Conservation (phyloP, 2,797 vertebrate species). For the Trichosurus vulpecula region DNA sequence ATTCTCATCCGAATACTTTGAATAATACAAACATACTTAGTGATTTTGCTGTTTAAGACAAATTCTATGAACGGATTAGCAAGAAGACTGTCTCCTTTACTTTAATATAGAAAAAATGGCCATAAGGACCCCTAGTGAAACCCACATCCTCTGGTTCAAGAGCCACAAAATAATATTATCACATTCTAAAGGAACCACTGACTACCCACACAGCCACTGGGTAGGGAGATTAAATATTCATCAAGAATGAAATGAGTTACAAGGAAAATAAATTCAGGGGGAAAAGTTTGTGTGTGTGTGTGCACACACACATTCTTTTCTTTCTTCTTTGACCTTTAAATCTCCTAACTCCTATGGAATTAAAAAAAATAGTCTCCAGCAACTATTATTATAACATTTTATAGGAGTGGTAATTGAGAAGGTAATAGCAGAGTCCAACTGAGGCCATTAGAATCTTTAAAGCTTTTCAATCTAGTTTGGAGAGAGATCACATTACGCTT, state of each 20-base stretch:
- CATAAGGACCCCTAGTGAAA: neutral
- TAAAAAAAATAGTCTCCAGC: neutral
- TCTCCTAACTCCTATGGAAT: neutral
- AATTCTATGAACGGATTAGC: neutral
- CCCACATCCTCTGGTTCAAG: neutral
- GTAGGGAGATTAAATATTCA: neutral
- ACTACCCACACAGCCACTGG: neutral
- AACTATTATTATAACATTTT: neutral
- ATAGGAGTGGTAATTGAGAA: neutral
- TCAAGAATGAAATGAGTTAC: neutral
- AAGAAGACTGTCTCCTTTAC: neutral
- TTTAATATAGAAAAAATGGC: neutral
- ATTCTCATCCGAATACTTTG: neutral
- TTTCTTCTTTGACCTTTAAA: neutral
- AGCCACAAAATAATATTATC: neutral
- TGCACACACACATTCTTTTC: neutral
- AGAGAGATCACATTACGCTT: conserved; percentile 37
- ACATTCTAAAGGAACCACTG: neutral
- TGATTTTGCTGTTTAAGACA: neutral
- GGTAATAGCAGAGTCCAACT: neutral
- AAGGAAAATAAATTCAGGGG: neutral
- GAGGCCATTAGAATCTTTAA: conserved; percentile 10
- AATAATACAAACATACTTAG: neutral
- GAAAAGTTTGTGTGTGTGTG: neutral
- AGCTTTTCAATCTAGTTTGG: conserved; percentile 54